phyloP scores from a whole-genome alignment of 2,113 vertebrate genomes.

The Macquaria ambigua region DNA sequence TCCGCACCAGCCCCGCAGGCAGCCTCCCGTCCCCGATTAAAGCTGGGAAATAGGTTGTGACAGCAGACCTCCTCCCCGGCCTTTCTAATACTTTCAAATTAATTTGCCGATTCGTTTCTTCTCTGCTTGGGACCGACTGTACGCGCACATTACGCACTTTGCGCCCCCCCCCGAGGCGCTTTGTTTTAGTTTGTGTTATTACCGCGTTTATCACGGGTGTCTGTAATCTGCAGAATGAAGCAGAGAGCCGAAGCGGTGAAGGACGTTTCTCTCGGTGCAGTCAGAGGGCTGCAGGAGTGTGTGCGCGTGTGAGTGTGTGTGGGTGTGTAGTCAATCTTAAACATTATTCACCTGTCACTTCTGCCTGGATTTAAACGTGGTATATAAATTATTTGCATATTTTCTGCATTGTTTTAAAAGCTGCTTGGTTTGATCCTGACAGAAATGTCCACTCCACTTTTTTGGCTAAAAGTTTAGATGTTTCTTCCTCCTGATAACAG shows the following conservation, averaged over 20 bases:
- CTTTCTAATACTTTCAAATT: conserved; percentile 75
- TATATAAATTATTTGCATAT: neutral
- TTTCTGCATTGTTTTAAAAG: neutral
- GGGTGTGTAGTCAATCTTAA: neutral
- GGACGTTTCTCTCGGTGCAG: conserved; percentile 26
- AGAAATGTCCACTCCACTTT: conserved; percentile 3
- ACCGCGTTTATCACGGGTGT: conserved; percentile 52
- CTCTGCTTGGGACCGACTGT: conserved; percentile 74
- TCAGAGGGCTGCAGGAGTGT: conserved; percentile 35
- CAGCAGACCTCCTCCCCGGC: conserved; percentile 80
- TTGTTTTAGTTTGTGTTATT: conserved; percentile 70
- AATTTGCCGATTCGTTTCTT: conserved; percentile 76
- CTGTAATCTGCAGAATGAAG: conserved; percentile 67
- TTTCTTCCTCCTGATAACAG: neutral
- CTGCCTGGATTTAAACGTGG: neutral
- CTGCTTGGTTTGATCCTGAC: neutral
- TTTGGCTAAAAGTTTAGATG: neutral
- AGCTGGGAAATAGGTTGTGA: conserved; percentile 80
- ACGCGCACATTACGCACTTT: conserved; percentile 57
- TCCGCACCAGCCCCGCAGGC: conserved; percentile 59
- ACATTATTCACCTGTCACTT: conserved; percentile 17
- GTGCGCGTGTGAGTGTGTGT: neutral
- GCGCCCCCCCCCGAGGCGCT: conserved; percentile 69
- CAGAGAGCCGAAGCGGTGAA: conserved; percentile 39
- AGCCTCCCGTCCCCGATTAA: conserved; percentile 68